Evolutionary conservation across 1,140 invertebrate species (phyloP).

Genomic region (Oryctes rhinoceros): DNA sequence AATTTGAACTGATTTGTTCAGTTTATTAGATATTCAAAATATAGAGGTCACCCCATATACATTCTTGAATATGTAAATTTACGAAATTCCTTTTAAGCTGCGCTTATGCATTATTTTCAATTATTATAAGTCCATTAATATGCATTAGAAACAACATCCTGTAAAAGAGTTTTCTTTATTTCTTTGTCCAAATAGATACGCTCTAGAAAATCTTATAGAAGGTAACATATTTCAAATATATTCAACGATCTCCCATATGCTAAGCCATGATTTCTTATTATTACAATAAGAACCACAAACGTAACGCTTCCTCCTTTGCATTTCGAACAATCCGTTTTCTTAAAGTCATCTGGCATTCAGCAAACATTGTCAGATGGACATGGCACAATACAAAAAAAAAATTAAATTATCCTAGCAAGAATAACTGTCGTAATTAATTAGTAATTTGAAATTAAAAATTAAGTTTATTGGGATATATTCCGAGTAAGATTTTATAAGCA

Average conservation of each 20-base stretch:
- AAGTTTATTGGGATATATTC: background rate
- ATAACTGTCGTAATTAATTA: background rate
- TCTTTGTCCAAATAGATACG: background rate
- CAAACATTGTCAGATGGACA: background rate
- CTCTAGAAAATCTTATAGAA: background rate
- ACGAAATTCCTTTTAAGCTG: too few species aligned
- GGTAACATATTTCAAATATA: background rate
- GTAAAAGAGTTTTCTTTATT: too few species aligned
- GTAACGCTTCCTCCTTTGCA: background rate
- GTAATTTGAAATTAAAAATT: background rate
- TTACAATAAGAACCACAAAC: background rate
- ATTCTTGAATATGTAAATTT: too few species aligned
- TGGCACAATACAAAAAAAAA: background rate
- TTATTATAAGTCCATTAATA: too few species aligned
- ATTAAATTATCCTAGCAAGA: background rate
- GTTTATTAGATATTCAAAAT: too few species aligned
- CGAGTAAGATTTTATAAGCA: background rate
- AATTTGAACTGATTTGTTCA: too few species aligned
- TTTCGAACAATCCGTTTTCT: background rate
- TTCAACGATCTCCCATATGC: conserved; percentile 13
- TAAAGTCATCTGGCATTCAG: conserved; percentile 29
- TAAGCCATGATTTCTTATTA: background rate
- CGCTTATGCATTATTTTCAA: too few species aligned
- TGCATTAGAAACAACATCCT: too few species aligned
- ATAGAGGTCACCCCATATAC: too few species aligned